phyloP scores from a whole-genome alignment of 2,113 vertebrate species.

The Semicossyphus pulcher region DNA sequence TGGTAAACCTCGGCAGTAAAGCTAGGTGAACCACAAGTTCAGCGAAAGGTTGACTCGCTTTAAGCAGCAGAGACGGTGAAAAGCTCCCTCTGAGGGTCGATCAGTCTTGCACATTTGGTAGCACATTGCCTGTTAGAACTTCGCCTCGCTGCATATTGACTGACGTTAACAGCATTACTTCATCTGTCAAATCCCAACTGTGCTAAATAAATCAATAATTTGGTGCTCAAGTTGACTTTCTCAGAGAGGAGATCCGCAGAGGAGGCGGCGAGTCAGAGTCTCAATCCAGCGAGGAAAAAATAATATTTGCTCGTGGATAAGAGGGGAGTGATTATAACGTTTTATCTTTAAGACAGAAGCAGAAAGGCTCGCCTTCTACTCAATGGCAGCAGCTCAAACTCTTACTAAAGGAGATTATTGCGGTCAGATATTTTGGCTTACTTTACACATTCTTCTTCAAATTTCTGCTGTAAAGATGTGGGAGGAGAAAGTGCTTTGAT shows the following conservation, averaged over 20 bases:
- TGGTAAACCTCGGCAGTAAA: conserved; percentile 8
- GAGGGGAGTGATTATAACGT: background rate
- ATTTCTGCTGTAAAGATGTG: background rate
- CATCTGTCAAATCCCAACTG: background rate
- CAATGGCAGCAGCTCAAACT: background rate
- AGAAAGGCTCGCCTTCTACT: background rate
- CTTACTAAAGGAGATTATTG: background rate
- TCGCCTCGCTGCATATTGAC: too few relatives aligned
- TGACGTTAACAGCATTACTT: conserved; percentile 1
- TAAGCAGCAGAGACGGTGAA: conserved; percentile 17
- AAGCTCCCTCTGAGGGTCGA: conserved; percentile 24
- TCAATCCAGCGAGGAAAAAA: background rate
- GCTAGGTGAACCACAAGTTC: conserved; percentile 25
- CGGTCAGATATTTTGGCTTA: background rate
- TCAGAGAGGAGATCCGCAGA: background rate
- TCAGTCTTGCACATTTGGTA: conserved; percentile 36
- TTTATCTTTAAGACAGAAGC: background rate
- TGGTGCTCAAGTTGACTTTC: background rate
- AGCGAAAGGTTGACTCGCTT: conserved; percentile 37
- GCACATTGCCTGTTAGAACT: too few relatives aligned
- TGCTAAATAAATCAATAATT: conserved; percentile 9
- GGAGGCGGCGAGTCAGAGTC: background rate
- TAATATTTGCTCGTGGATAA: background rate
- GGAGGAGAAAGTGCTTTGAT: background rate
- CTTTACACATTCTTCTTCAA: background rate